Percentiles rank a stretch among this genome's conserved stretches.
Conservation (phyloP, 2,888 invertebrate genomes). For the Thumatha senex region DNA sequence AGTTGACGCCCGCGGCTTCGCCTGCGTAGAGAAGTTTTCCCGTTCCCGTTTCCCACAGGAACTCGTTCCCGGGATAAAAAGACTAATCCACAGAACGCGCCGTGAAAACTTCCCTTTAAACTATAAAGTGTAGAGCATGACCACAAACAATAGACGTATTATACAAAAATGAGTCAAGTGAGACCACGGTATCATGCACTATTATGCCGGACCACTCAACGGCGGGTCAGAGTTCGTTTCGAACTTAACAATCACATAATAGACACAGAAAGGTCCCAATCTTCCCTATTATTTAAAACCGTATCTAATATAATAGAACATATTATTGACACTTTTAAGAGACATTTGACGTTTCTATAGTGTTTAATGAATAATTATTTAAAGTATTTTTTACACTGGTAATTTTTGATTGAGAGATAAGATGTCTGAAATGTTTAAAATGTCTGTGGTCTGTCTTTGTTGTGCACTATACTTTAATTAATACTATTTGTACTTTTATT, state of each 20-base stretch:
- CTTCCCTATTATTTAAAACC: slow-evolving; percentile 62
- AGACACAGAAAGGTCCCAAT: slow-evolving; percentile 62
- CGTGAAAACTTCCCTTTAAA: slow-evolving; percentile 44
- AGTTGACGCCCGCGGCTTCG: too few species aligned
- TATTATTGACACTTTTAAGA: slow-evolving; percentile 47
- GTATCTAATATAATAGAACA: slow-evolving; percentile 50
- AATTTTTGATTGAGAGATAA: slow-evolving; percentile 31
- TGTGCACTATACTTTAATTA: not conserved
- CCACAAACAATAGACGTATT: slow-evolving; percentile 76
- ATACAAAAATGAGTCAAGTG: slow-evolving; percentile 63
- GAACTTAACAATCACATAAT: slow-evolving; percentile 41
- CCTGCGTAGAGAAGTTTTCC: too few species aligned
- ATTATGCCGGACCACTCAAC: slow-evolving; percentile 68
- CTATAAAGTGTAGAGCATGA: slow-evolving; percentile 55
- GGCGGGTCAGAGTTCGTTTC: slow-evolving; percentile 53
- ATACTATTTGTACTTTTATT: slow-evolving; percentile 2
- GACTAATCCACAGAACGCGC: slow-evolving; percentile 29
- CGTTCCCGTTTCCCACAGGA: too few species aligned
- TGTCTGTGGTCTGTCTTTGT: slow-evolving; percentile 6
- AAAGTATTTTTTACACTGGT: slow-evolving; percentile 27
- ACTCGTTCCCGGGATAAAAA: too few species aligned
- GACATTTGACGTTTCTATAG: slow-evolving; percentile 43
- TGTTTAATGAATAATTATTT: slow-evolving; percentile 39
- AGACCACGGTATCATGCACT: slow-evolving; percentile 61
- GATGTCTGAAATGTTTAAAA: slow-evolving; percentile 6